These are phyloP conservation scores for Neodiprion pinetum DNA, from an alignment of 1,140 invertebrate species.

Conservation along the genomic window DNA sequence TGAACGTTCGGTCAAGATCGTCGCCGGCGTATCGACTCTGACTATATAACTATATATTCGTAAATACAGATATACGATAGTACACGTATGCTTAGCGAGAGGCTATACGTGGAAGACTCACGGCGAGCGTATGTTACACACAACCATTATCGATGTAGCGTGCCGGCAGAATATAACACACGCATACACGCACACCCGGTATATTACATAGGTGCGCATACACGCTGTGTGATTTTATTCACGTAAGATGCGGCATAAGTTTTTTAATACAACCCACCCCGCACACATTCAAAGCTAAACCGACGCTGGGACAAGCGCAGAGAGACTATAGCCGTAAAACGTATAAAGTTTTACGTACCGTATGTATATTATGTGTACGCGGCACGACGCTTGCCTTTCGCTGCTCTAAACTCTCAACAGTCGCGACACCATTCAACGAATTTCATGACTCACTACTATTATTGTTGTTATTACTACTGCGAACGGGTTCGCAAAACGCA, in stretches of 20 bases:
- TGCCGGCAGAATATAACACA: neutral
- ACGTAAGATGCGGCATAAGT: too few species aligned
- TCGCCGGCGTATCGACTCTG: constrained; percentile 35
- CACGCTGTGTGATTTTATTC: too few species aligned
- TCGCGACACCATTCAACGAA: constrained; percentile 6
- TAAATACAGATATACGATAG: neutral
- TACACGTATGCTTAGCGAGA: neutral
- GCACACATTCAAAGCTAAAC: neutral
- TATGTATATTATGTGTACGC: neutral
- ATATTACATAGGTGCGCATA: neutral
- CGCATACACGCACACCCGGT: neutral
- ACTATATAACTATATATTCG: neutral
- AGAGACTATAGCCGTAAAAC: neutral
- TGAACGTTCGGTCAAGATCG: constrained; percentile 44
- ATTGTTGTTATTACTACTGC: constrained; percentile 1
- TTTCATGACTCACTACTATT: constrained; percentile 7
- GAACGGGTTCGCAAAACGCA: neutral
- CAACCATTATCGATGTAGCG: neutral
- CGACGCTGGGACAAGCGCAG: neutral
- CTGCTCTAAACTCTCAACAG: neutral
- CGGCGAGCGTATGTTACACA: constrained; percentile 21
- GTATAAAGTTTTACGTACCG: too few species aligned
- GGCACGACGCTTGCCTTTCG: neutral
- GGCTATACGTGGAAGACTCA: constrained; percentile 42
- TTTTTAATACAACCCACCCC: too few species aligned